Percentiles rank a stretch among this genome's conserved stretches.
Evolutionary conservation across 2,888 invertebrate species (phyloP).

Genomic region (Tuberolachnus salignus): DNA sequence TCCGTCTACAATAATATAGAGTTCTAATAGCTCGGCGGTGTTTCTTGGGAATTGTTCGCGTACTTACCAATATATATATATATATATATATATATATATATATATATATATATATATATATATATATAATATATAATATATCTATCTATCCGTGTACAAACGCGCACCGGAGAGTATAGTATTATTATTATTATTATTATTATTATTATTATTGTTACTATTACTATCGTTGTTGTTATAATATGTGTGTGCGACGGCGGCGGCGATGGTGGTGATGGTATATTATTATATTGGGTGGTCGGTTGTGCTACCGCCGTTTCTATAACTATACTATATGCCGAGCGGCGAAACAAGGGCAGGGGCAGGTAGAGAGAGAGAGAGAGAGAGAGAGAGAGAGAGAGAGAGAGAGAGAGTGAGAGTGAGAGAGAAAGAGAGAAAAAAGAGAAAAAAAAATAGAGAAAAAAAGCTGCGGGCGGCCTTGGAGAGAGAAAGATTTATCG

Average conservation of each 20-base stretch:
- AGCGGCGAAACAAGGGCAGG: constrained; percentile 19
- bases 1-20: constrained; percentile 30
- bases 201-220: no score
- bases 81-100: no score
- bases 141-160: neutral
- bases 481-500: constrained; percentile 45
- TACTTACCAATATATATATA: no score
- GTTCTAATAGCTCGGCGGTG: constrained; percentile 8
- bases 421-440: constrained; percentile 4
- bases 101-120: no score
- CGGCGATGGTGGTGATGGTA: no score
- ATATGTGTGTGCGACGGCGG: no score
- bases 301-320: no score
- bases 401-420: no score
- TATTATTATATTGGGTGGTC: no score
- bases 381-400: neutral
- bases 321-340: neutral
- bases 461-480: constrained; percentile 51
- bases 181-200: constrained; percentile 9
- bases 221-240: no score
- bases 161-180: constrained; percentile 6
- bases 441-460: constrained; percentile 31
- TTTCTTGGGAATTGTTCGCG: constrained; percentile 50
- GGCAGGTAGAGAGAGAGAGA: neutral
- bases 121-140: neutral